Base-by-base conservation (phyloP, 2,797 vertebrate species). In the Gephyroberyx darwinii region DNA sequence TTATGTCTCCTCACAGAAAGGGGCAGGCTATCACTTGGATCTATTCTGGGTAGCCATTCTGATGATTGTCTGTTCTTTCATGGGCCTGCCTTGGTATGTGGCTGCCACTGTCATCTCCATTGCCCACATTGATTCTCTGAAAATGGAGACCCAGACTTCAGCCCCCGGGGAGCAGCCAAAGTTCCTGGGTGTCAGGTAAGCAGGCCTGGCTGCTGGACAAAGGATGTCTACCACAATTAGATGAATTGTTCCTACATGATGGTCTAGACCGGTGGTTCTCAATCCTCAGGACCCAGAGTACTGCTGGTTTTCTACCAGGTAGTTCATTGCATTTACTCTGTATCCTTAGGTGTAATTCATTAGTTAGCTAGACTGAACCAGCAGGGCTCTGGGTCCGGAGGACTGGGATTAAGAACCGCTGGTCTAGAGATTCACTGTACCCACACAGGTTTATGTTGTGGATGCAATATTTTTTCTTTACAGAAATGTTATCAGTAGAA, bases 21-120 rank as follows among this genome's bases (percentile, higher is more conserved):
- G 98, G 62, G 97, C 98, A 17, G 98, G 98, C 0, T 99, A 99
- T 80, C 98, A 99, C 73, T 81, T 99, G 91, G 98, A 99, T 73
- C 92, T 99, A 68, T 99, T 99, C 84, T 97, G 93, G 98, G 98
- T 99, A 74, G 96, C 98, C 37, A 8, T 99, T 64, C 93, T 99
- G 71, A 94, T 99, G 90, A 92, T 96, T 0, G 1, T 99, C 4
- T 99, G 98, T 89, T 99, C 98, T 17, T 98, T 99, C 78, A 96
- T 97, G 97, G 98, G 94, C 0, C 93, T 99, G 69, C 98, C 98
- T 0, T 99, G 98, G 98, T 99, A 99, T 0, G 98, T 99, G 59
- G 98, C 98, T 0, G 98, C 98, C 30, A 99, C 98, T 0, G 98
- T 99, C 75, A 99, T 99, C 91, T 99, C 98, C 83, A 99, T 99